Evolutionary conservation across 2,797 vertebrate species (phyloP), one percentile per base, ranked within the genome.

Genomic region (Tarsius wallacei): DNA sequence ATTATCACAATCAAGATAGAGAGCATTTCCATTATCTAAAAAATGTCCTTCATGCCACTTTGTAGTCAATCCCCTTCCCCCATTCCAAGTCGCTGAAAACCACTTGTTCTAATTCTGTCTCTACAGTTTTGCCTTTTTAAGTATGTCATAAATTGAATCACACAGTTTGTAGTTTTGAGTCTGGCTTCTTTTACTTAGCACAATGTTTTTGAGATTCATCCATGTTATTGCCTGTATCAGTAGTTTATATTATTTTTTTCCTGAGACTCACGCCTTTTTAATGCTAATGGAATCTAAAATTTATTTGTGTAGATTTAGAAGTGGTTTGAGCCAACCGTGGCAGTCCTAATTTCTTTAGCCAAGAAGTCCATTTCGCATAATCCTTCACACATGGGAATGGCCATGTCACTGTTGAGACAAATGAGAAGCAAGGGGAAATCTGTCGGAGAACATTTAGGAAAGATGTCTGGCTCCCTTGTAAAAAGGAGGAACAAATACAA

Each of bases 231-330:
- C 5, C 33, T 53, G 2, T 36, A 53, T n/a, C 33, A 16, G 5
- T 64, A 47, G 16, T 68, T 88, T 31, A 0, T 61, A 14, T 5
- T 26, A 13, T 22, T 57, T 24, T 26, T 55, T 49, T 24, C 0
- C 42, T n/a, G 36, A 94, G 16, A 83, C 12, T 74, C 10, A 53
- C 3, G 3, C 9, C 4, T 31, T 89, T 86, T 89, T 76, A 95
- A 55, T 87, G 66, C 24, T 76, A 81, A 81, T 31, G 26, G 31
- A 94, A 90, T 77, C 13, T 4, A 55, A 87, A 73, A 59, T 66
- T 47, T 77, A 85, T 90, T 49, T 82, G 63, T 73, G 17, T 7
- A 93, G 71, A 76, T 17, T 90, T 47, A 49, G 33, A 91, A 85
- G 31, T 82, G 15, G 3, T 73, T 26, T 81, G 86, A 94, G 51